A percentile compares a stretch with the other conserved stretches of the same genome.
Evolutionary conservation across 2,888 invertebrate genomes (phyloP).

Genomic region (Asteroscopus sphinx): DNA sequence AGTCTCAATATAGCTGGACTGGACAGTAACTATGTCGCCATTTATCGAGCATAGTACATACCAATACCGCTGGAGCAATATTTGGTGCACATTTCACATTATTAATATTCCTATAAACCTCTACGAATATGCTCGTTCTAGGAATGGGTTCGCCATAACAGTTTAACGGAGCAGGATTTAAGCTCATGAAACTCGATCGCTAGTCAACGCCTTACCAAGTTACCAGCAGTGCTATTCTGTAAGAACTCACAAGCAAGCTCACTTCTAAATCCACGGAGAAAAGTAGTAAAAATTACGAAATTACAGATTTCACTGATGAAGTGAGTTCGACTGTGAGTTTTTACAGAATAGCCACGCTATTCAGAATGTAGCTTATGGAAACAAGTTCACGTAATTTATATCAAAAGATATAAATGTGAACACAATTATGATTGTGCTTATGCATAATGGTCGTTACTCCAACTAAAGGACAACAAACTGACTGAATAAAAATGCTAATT

Average conservation of each 20-base stretch:
- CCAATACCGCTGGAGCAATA: slow-evolving; percentile 27
- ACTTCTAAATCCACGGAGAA: too few relatives aligned
- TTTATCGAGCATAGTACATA: slow-evolving; percentile 22
- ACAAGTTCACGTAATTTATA: slow-evolving; percentile 40
- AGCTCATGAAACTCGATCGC: slow-evolving; percentile 27
- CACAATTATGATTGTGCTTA: slow-evolving; percentile 33
- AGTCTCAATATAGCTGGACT: not conserved
- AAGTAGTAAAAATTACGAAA: too few relatives aligned
- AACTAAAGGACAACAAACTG: not conserved
- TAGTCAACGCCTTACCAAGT: slow-evolving; percentile 25
- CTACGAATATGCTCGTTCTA: slow-evolving; percentile 27
- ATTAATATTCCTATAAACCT: slow-evolving; percentile 40
- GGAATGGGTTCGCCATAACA: slow-evolving; percentile 15
- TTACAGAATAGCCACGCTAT: too few relatives aligned
- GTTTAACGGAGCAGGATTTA: slow-evolving; percentile 21
- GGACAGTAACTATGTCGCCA: not conserved
- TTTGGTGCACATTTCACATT: slow-evolving; percentile 24
- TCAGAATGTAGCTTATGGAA: slow-evolving; percentile 23
- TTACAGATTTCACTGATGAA: too few relatives aligned
- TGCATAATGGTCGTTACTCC: slow-evolving; percentile 18
- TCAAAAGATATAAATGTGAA: slow-evolving; percentile 29
- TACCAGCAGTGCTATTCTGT: too few relatives aligned
- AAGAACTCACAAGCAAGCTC: too few relatives aligned
- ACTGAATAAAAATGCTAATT: slow-evolving; percentile 18
- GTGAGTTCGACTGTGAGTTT: too few relatives aligned